A percentile compares a stretch with the other conserved stretches of the same genome.
These are phyloP conservation scores for Syngnathus rostellatus DNA, from an alignment of 2,797 vertebrate species.

Conservation along the genomic window DNA sequence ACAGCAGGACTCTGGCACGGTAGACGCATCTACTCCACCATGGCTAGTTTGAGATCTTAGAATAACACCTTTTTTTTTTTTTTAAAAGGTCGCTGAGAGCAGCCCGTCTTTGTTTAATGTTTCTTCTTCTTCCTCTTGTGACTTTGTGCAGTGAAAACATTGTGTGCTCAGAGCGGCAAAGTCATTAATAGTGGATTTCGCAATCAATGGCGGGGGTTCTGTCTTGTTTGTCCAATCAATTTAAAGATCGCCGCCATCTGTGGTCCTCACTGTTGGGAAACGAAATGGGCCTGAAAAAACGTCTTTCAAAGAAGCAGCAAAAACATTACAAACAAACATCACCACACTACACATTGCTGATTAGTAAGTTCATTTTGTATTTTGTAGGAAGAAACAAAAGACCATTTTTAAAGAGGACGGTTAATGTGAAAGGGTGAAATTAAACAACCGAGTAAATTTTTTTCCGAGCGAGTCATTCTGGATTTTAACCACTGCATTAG, in stretches of 20 bases:
- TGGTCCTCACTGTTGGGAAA: conserved; percentile 7
- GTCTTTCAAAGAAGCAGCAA: background rate
- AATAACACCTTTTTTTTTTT: conserved; percentile 5
- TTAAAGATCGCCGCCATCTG: conserved; percentile 23
- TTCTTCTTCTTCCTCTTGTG: conserved; percentile 24
- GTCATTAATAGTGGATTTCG: conserved; percentile 62
- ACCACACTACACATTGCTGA: background rate
- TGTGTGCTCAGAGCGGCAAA: conserved; percentile 26
- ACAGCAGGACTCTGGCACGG: conserved; percentile 10
- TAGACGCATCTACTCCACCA: conserved; percentile 12
- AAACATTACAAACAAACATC: background rate
- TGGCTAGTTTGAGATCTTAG: background rate
- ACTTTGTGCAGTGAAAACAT: conserved; percentile 35
- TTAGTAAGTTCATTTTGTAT: background rate
- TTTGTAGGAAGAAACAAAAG: background rate
- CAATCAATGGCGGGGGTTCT: conserved; percentile 49
- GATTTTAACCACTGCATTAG: background rate
- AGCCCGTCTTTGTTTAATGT: conserved; percentile 19
- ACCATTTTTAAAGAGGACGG: background rate
- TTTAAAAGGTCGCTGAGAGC: conserved; percentile 12
- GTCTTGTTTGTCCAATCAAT: conserved; percentile 59
- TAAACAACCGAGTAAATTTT: background rate
- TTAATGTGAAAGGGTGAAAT: conserved; percentile 1
- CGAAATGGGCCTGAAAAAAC: background rate
- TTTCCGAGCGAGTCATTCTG: background rate